Evolutionary conservation across 2,888 invertebrate species (phyloP), one percentile per base, ranked within the genome.

Genomic region (Leptogaster cylindrica): DNA sequence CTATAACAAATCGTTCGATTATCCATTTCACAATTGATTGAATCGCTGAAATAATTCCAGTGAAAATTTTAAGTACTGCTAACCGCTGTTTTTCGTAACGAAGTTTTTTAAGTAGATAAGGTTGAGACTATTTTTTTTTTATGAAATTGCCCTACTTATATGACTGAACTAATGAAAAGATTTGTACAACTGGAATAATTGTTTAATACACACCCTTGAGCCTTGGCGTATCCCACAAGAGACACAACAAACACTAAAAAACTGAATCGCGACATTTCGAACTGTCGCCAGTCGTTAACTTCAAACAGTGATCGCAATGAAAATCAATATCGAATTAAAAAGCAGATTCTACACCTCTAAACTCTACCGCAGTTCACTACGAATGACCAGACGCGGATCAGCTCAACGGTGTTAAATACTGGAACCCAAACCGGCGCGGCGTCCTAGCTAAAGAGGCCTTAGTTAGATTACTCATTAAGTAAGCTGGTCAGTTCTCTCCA

Each of bases 121-220:
- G n/a, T n/a, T n/a, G n/a, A n/a, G n/a, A n/a, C n/a, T 10, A 36
- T 39, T 52, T n/a, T 20, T 27, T 51, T 20, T 52, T 18, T 10
- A 31, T 52, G 8, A 48, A 20, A 48, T 3, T 33, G 18, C 14
- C 7, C 28, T 31, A 18, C 10, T 39, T 8, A 16, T 41, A n/a
- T n/a, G n/a, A n/a, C n/a, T n/a, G n/a, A n/a, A n/a, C n/a, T n/a
- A n/a, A n/a, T n/a, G n/a, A n/a, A n/a, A n/a, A n/a, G n/a, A n/a
- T n/a, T n/a, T n/a, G n/a, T n/a, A n/a, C n/a, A n/a, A n/a, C n/a
- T n/a, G n/a, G n/a, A n/a, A n/a, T n/a, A n/a, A n/a, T n/a, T n/a
- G n/a, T n/a, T n/a, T n/a, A n/a, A 55, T 55, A 55, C 55, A 14
- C 55, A 55, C 55, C 55, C 36, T 31, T 55, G 23, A 12, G 55